Conservation (phyloP, 2,113 vertebrate genomes). For the Sitta europaea region DNA sequence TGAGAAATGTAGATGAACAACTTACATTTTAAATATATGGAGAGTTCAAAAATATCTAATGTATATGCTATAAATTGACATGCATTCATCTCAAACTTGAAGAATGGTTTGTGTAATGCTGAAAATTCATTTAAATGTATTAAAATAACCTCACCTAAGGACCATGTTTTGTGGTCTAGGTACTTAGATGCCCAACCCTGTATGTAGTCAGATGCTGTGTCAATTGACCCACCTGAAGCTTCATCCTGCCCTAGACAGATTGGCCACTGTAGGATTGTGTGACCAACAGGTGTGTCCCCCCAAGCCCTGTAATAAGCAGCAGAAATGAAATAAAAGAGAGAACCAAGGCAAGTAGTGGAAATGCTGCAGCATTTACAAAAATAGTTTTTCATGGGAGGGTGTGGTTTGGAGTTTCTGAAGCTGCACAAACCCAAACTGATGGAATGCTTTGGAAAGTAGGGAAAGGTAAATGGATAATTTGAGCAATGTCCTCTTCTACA, state of each 20-base stretch:
- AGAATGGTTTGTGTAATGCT: background rate
- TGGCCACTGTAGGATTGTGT: background rate
- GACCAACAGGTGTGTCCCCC: background rate
- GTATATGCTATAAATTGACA: background rate
- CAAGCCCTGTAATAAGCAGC: background rate
- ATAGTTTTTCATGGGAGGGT: background rate
- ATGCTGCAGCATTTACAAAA: background rate
- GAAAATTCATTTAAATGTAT: background rate
- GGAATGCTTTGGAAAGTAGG: background rate
- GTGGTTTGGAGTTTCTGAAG: background rate
- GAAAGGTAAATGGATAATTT: background rate
- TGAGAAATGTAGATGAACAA: background rate
- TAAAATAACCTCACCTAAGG: background rate
- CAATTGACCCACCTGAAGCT: background rate
- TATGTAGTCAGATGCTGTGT: background rate
- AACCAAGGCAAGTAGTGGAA: background rate
- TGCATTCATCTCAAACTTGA: background rate
- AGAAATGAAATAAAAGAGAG: background rate
- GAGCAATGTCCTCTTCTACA: background rate
- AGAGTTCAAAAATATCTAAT: background rate
- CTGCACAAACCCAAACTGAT: background rate
- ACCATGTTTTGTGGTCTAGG: background rate
- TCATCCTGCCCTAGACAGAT: background rate
- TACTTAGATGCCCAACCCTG: background rate
- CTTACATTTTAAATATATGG: background rate